Percentiles rank a stretch among this genome's conserved stretches.
These are phyloP conservation scores for Phrynosoma platyrhinos DNA, from an alignment of 2,113 vertebrate species.

Conservation along the genomic window DNA sequence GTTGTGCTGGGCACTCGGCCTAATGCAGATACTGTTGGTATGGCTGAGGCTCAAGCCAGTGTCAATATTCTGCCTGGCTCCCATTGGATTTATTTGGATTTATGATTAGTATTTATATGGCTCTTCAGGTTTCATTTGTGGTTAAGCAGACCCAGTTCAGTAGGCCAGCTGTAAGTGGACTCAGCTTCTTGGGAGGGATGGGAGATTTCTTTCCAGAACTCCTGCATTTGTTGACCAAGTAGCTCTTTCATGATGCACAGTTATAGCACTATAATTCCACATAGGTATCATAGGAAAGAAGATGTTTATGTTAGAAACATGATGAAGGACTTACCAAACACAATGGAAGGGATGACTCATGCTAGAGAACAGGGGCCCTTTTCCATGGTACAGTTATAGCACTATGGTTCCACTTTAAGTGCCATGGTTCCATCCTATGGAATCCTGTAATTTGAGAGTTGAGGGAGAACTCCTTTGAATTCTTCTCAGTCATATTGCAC, in stretches of 20 bases:
- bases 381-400: background rate
- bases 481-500: no score
- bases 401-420: no score
- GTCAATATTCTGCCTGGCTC: constrained; percentile 9
- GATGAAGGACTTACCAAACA: background rate
- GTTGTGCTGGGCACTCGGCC: constrained; percentile 9
- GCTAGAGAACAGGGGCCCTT: background rate
- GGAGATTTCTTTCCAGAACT: background rate
- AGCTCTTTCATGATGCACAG: background rate
- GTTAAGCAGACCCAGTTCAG: background rate
- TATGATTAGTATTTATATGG: background rate
- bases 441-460: no score
- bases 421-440: no score
- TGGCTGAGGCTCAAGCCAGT: constrained; percentile 13
- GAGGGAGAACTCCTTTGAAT: no score
- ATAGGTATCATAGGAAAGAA: background rate
- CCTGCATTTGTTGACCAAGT: background rate
- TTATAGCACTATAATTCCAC: background rate
- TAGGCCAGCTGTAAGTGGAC: background rate
- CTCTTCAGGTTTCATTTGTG: background rate
- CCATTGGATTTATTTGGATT: constrained; percentile 22
- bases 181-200: background rate
- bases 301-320: background rate
- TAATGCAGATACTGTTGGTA: constrained; percentile 21
- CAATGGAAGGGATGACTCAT: background rate